Evolutionary conservation across 2,113 vertebrate genomes (phyloP).

Genomic region (Leucosticte australis): DNA sequence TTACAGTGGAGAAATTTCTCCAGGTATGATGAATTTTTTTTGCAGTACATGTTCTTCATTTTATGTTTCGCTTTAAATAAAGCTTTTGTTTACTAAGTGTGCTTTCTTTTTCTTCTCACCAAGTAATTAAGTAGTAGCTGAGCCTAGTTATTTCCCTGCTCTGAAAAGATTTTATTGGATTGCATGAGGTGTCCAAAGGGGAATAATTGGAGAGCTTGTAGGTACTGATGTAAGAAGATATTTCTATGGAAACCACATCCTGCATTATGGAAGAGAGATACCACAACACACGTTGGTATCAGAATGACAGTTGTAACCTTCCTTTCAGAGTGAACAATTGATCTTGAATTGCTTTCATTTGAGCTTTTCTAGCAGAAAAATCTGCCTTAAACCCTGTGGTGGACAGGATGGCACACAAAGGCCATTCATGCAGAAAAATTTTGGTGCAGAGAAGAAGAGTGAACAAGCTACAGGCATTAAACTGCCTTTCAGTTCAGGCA

Average conservation of each 20-base stretch:
- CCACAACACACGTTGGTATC: background rate
- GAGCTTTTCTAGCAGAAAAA: constrained; percentile 30
- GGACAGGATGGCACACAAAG: background rate
- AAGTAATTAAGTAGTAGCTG: background rate
- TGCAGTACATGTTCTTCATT: background rate
- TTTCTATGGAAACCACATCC: constrained; percentile 48
- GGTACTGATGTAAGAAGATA: constrained; percentile 18
- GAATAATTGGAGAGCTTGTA: background rate
- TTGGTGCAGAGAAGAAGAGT: background rate
- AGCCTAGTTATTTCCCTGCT: background rate
- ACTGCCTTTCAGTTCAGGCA: background rate
- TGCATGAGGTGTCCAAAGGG: background rate
- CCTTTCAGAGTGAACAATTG: constrained; percentile 23
- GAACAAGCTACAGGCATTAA: background rate
- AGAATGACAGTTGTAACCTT: constrained; percentile 51
- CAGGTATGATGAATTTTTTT: background rate
- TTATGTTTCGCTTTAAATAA: background rate
- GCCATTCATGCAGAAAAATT: background rate
- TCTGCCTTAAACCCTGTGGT: background rate
- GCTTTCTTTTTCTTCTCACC: background rate
- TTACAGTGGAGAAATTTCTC: background rate
- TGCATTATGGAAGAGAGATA: constrained; percentile 36
- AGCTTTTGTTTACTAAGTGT: constrained; percentile 4
- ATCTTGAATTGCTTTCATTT: constrained; percentile 39
- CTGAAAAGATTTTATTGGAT: background rate